phyloP scores from a whole-genome alignment of 2,797 vertebrate genomes.

The Percopsis omiscomaycus region DNA sequence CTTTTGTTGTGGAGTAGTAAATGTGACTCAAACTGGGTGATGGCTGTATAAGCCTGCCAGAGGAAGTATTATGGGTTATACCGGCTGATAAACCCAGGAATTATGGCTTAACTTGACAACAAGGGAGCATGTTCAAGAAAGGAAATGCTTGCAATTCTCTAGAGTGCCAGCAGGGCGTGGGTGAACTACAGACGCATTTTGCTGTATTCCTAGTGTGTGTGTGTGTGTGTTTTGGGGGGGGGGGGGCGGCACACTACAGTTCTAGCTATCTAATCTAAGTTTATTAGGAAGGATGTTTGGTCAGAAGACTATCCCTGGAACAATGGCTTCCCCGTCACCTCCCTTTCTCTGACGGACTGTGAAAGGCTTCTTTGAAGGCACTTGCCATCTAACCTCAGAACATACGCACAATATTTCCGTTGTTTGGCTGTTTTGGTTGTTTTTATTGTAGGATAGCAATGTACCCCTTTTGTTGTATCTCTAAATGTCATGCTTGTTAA shows the following conservation, averaged over 20 bases:
- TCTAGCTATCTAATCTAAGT: conserved; percentile 25
- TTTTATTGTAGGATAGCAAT: too few relatives aligned
- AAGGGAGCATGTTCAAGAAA: conserved; percentile 13
- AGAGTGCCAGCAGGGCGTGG: conserved; percentile 49
- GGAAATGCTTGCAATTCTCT: conserved; percentile 31
- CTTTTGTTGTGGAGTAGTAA: conserved; percentile 5
- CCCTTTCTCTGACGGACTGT: neutral
- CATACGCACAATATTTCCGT: too few relatives aligned
- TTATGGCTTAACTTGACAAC: conserved; percentile 36
- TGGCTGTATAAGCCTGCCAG: conserved; percentile 6
- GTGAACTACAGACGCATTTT: conserved; percentile 40
- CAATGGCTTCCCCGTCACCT: conserved; percentile 21
- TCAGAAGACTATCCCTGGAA: conserved; percentile 29
- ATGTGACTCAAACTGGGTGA: conserved; percentile 14
- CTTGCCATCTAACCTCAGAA: neutral
- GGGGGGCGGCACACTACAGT: too few relatives aligned
- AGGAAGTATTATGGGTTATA: conserved; percentile 45
- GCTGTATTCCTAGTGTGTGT: conserved; percentile 39
- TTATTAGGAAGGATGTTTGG: conserved; percentile 15
- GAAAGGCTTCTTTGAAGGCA: neutral
- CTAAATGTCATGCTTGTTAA: too few relatives aligned
- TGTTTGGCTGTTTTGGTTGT: too few relatives aligned
- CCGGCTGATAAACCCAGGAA: conserved; percentile 55
- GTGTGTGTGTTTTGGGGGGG: conserved; percentile 17
- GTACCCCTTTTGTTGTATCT: too few relatives aligned